Base-by-base conservation (phyloP, 1,140 invertebrate genomes). In the Idris sp. region DNA sequence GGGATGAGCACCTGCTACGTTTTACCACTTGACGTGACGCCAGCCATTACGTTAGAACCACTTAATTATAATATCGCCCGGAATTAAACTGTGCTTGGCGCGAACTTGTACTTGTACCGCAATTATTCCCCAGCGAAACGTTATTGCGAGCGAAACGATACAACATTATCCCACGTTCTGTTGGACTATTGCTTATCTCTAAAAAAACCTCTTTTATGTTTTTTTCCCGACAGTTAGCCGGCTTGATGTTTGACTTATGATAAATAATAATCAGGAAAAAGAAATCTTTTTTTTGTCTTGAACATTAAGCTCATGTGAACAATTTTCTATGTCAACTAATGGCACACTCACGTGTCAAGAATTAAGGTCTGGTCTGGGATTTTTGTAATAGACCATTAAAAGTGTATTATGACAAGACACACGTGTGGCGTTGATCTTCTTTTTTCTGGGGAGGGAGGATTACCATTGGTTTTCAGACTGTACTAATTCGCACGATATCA, bases 31-130 rank as follows among this genome's bases (percentile, higher is more conserved):
- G 79, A 87, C 85, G 86, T 87, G 86, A 87, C 84, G 84, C 79
- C 81, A 73, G 71, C 83, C 84, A 86, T 87, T 87, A 87, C 81
- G 82, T 77, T 79, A 78, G 81, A 84, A 87, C 78, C 81, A 86
- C 85, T 87, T 86, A 87, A 87, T 87, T 87, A 86, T 86, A 86
- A 87, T 87, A 87, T 86, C 84, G 79, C 83, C 77, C 74, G 80
- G 81, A 86, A 84, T 86, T 84, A 86, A 86, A 84, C 82, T 85
- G 83, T 84, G 81, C 81, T 80, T 83, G 84, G 82, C 78, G 83
- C 85, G 83, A 81, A 82, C 82, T 83, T 81, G 83, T 86, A 84
- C 83, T 83, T 82, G 81, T 83, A 84, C 81, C 80, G 82, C 83
- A 84, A 85, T 86, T 85, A 85, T 84, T 81, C 77, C 77, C 49